phyloP scores from a whole-genome alignment of 2,113 vertebrate genomes.

The Oryzias curvinotus region DNA sequence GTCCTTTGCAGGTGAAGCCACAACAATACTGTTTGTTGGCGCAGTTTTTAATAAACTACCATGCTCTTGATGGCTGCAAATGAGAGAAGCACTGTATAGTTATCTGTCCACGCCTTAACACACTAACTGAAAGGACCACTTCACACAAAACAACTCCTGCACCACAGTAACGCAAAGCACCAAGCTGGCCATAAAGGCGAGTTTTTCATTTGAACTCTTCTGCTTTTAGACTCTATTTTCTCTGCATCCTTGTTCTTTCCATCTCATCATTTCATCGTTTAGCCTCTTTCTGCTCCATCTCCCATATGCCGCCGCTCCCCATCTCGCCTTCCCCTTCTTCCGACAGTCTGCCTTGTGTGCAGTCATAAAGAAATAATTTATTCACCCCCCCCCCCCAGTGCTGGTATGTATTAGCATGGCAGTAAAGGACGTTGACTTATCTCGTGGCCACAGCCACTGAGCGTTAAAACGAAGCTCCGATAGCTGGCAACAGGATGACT shows the following conservation, averaged over 20 bases:
- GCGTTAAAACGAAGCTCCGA: slow-evolving; percentile 71
- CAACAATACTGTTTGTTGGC: slow-evolving; percentile 19
- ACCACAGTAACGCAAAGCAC: slow-evolving; percentile 17
- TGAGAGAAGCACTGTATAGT: slow-evolving; percentile 13
- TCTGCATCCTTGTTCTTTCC: slow-evolving; percentile 3
- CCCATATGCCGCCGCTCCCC: slow-evolving; percentile 25
- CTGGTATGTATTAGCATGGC: slow-evolving; percentile 64
- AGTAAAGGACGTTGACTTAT: slow-evolving; percentile 72
- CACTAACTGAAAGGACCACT: slow-evolving; percentile 26
- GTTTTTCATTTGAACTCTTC: not conserved
- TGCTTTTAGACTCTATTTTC: not conserved
- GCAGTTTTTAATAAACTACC: slow-evolving; percentile 2
- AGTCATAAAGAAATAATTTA: slow-evolving; percentile 73
- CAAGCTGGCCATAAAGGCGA: slow-evolving; percentile 15
- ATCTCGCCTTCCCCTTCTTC: slow-evolving; percentile 22
- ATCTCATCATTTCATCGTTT: slow-evolving; percentile 29
- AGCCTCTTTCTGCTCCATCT: slow-evolving; percentile 28
- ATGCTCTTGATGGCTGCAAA: slow-evolving; percentile 5
- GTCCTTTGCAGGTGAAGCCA: slow-evolving; percentile 7
- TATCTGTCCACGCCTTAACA: slow-evolving; percentile 12
- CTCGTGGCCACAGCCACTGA: slow-evolving; percentile 65
- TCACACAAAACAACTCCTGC: slow-evolving; percentile 11
- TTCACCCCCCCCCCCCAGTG: slow-evolving; percentile 51
- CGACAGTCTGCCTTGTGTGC: slow-evolving; percentile 50
- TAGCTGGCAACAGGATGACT: slow-evolving; percentile 70